Evolutionary conservation across 2,797 vertebrate species (phyloP).

Genomic region (Clarias fuscus): DNA sequence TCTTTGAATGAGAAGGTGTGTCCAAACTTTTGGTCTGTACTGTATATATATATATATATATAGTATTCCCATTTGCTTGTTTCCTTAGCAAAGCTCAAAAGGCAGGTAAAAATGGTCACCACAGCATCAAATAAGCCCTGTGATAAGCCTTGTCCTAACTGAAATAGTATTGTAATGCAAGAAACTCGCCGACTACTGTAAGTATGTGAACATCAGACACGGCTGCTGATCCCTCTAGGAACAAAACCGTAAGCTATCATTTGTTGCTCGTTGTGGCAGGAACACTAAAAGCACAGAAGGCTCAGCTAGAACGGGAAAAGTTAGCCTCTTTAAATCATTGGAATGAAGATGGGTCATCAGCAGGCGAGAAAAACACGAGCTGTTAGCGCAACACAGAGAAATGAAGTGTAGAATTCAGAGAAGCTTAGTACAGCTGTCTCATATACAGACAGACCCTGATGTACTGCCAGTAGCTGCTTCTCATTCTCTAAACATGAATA

Average conservation of each 20-base stretch:
- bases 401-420: background rate
- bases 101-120: background rate
- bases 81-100: background rate
- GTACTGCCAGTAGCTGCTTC: background rate
- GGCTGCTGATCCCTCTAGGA: background rate
- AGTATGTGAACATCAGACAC: background rate
- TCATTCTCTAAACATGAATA: slow-evolving; percentile 5
- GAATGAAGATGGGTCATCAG: background rate
- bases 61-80: background rate
- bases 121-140: background rate
- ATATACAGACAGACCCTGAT: background rate
- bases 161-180: background rate
- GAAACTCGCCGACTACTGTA: too few relatives aligned
- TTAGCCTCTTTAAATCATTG: background rate
- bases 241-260: background rate
- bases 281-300: background rate
- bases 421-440: background rate
- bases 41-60: background rate
- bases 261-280: background rate
- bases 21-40: too few relatives aligned
- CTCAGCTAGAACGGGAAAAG: background rate
- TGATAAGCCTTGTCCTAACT: background rate
- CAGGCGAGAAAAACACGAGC: background rate
- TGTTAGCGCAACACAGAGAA: background rate
- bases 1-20: too few relatives aligned